Evolutionary conservation across 1,140 invertebrate species (phyloP), one percentile per base, ranked within the genome.

Genomic region (Zophobas atratus): DNA sequence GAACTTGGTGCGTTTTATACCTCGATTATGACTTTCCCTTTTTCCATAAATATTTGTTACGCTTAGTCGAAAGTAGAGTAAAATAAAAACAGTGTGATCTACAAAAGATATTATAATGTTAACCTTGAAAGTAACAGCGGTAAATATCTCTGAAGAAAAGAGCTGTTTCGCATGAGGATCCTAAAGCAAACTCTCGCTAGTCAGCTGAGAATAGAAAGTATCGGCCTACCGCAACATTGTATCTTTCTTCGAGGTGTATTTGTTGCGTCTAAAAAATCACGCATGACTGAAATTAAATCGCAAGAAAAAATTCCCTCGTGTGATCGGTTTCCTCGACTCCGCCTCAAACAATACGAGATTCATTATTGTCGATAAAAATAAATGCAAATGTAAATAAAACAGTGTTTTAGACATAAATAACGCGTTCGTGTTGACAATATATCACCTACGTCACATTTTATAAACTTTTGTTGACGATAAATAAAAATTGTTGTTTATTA

Each of bases 71-170:
- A 76, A 76, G 74, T 76, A 48, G 74, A 76, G 43, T 76, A 67
- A 76, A 49, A 46, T 33, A 73, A 73, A 53, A 55, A 73, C 48
- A 48, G 35, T 4, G 20, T n/a, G 71, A 20, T 8, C 60, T 33
- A 57, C 32, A 57, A 57, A 57, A 57, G 55, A 57, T 4, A 34
- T 35, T 67, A 20, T 67, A 67, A 67, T 39, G 38, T 67, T 76
- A 76, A 67, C 74, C 74, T 76, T 76, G 74, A 76, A 76, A 67
- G 74, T 67, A 76, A 76, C 57, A 67, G 51, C 74, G 57, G 36
- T 46, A 49, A 20, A 46, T 38, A 72, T 72, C 8, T 38, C 56
- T 39, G 35, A 53, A 76, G 74, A 76, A 76, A 76, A 76, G 63
- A 67, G 20, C 8, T 34, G 63, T 6, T 56, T 57, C 48, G 57